Evolutionary conservation across 1,140 invertebrate genomes (phyloP).

Genomic region (Hirudo medicinalis): DNA sequence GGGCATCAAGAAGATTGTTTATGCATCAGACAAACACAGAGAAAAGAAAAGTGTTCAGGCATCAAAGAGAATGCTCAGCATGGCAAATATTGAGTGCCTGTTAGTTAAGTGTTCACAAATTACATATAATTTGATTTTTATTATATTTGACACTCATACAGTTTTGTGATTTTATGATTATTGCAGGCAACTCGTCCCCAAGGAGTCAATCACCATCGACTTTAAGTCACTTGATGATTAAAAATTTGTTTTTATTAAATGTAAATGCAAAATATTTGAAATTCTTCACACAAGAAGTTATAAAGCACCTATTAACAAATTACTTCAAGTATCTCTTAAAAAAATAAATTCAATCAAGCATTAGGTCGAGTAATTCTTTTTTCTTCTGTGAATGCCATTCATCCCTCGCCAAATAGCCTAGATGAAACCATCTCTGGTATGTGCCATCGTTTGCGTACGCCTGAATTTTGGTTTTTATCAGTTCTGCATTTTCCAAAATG

Average conservation of each 20-base stretch:
- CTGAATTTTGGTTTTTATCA: slow-evolving; percentile 3
- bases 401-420: slow-evolving; percentile 12
- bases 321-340: background rate
- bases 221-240: background rate
- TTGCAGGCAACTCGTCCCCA: background rate
- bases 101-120: too few relatives aligned
- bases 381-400: background rate
- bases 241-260: background rate
- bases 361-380: background rate
- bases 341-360: background rate
- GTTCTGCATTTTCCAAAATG: slow-evolving; percentile 3
- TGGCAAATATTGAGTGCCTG: slow-evolving; percentile 53
- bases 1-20: slow-evolving; percentile 63
- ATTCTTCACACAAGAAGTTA: background rate
- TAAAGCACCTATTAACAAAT: background rate
- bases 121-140: too few relatives aligned
- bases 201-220: background rate
- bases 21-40: slow-evolving; percentile 64
- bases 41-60: slow-evolving; percentile 54
- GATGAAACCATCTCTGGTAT: slow-evolving; percentile 10
- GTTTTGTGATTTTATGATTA: too few relatives aligned
- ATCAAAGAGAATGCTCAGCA: slow-evolving; percentile 64
- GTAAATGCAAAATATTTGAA: background rate
- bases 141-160: too few relatives aligned
- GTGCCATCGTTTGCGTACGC: slow-evolving; percentile 2